Conservation (phyloP, 1,140 invertebrate species). For the Drosophila dunni region DNA sequence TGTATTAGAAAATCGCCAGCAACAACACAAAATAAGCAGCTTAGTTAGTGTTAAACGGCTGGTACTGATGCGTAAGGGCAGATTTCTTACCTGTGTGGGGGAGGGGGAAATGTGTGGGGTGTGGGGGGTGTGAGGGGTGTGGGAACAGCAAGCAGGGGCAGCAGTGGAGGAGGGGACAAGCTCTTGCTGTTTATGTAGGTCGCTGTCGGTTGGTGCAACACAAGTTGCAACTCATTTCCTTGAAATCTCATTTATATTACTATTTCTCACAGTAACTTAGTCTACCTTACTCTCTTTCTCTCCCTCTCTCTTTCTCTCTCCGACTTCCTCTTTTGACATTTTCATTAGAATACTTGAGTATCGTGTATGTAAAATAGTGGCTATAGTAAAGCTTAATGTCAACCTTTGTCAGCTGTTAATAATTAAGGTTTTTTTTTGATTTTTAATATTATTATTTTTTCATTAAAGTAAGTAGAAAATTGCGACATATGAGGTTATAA, state of each 20-base stretch:
- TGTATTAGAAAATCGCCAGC: constrained; percentile 64
- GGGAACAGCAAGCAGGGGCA: neutral
- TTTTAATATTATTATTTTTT: no score
- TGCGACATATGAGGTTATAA: no score
- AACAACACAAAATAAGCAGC: constrained; percentile 59
- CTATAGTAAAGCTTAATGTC: neutral
- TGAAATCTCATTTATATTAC: constrained; percentile 8
- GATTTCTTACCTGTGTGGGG: neutral
- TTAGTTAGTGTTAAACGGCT: constrained; percentile 80
- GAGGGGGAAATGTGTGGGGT: neutral
- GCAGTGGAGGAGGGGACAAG: no score
- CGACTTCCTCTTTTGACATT: neutral
- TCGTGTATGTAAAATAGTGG: neutral
- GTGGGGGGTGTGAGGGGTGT: neutral
- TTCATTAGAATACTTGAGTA: neutral
- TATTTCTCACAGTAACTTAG: no score
- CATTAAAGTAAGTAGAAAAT: no score
- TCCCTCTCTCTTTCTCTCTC: neutral
- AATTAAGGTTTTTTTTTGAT: no score
- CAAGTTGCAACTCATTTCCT: constrained; percentile 38
- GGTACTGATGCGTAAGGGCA: constrained; percentile 49
- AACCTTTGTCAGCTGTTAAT: no score
- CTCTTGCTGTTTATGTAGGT: neutral
- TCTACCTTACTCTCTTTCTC: neutral
- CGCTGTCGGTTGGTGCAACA: neutral